A percentile compares a stretch with the other conserved stretches of the same genome.
phyloP scores from a whole-genome alignment of 2,888 invertebrate genomes.

The Anthophora plumipes region DNA sequence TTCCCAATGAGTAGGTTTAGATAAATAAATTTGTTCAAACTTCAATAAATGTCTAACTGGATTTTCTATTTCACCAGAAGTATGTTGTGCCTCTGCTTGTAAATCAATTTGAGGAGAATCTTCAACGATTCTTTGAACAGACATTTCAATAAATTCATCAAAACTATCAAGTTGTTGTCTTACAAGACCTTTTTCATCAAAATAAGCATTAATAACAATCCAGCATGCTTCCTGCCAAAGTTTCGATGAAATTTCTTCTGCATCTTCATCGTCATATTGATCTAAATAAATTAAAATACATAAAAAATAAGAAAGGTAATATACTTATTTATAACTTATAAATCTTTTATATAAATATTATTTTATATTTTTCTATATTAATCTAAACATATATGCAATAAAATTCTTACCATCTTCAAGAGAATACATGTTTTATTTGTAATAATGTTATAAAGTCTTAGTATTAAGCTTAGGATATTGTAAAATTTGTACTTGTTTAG shows the following conservation, averaged over 20 bases:
- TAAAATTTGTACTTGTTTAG: too few species aligned
- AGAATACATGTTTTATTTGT: too few species aligned
- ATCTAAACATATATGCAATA: conserved; percentile 10
- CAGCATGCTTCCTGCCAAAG: conserved; percentile 99
- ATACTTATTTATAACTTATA: neutral
- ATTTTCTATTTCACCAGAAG: conserved; percentile 95
- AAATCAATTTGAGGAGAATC: conserved; percentile 99
- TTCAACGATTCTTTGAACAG: conserved; percentile 99
- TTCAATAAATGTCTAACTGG: conserved; percentile 95
- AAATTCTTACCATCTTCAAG: too few species aligned
- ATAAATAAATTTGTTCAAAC: conserved; percentile 99
- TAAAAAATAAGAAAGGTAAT: neutral
- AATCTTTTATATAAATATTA: neutral
- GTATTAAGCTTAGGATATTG: too few species aligned
- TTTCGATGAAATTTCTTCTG: conserved; percentile 98
- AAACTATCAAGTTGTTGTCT: conserved; percentile 99
- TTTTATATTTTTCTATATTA: neutral
- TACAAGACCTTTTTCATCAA: conserved; percentile 99
- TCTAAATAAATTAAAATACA: conserved; percentile 42
- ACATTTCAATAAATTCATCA: conserved; percentile 99
- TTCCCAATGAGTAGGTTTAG: conserved; percentile 99
- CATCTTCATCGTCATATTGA: conserved; percentile 92
- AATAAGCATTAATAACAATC: conserved; percentile 99
- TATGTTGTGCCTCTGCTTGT: conserved; percentile 98
- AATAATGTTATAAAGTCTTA: too few species aligned